Evolutionary conservation across 2,113 vertebrate genomes (phyloP).

Genomic region (Ia io): DNA sequence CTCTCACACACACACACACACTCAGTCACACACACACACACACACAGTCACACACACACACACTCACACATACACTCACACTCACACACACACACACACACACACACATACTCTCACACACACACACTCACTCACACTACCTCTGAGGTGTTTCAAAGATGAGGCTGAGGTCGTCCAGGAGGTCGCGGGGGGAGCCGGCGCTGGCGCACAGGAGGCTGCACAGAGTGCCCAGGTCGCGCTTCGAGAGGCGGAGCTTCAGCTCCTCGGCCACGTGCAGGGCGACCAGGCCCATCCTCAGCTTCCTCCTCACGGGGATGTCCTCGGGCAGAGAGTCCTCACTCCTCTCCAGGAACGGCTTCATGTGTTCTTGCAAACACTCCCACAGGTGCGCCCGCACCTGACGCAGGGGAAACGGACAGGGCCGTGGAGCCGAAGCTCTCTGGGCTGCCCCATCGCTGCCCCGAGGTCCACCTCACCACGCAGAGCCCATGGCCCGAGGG

Average conservation of each 20-base stretch:
- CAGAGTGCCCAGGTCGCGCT: fast-evolving
- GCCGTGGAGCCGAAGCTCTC: fast-evolving
- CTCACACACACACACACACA: not conserved
- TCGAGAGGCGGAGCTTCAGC: fast-evolving
- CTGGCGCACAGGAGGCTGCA: conserved; percentile 73
- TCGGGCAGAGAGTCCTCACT: fast-evolving
- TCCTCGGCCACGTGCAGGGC: fast-evolving
- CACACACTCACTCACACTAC: not conserved
- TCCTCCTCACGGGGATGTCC: not conserved
- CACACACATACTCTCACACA: not conserved
- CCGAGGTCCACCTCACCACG: fast-evolving
- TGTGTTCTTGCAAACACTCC: not conserved
- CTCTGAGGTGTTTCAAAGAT: fast-evolving
- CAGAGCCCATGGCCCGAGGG: not conserved
- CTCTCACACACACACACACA: not conserved
- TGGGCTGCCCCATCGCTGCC: not conserved
- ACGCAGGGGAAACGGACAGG: not conserved
- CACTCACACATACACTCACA: not conserved
- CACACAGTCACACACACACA: not conserved
- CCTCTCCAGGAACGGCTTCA: not conserved
- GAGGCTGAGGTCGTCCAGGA: not conserved
- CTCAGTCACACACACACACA: not conserved
- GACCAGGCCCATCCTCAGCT: conserved; percentile 75
- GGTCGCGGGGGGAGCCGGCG: not conserved
- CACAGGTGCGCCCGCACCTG: conserved; percentile 76